A percentile compares a stretch with the other conserved stretches of the same genome.
phyloP scores from a whole-genome alignment of 2,888 invertebrate species.

The Eugnorisma glareosa region DNA sequence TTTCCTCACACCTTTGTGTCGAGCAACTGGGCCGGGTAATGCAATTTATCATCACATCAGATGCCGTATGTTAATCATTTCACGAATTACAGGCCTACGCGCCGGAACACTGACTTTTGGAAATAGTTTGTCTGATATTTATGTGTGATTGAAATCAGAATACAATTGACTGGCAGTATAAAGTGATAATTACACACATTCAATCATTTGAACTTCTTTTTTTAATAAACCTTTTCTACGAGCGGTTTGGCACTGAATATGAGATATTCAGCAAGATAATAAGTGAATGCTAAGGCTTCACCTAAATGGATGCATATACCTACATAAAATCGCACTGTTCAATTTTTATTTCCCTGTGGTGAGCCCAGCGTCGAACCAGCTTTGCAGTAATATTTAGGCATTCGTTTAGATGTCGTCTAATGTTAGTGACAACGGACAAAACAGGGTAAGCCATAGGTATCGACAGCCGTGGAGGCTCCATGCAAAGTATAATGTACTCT shows the following conservation, averaged over 20 bases:
- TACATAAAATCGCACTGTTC: neutral
- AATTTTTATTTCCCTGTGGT: neutral
- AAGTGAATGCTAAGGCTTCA: neutral
- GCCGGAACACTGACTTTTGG: conserved; percentile 42
- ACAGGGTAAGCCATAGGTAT: no score
- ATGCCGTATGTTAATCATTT: conserved; percentile 68
- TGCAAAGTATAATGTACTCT: no score
- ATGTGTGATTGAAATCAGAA: conserved; percentile 19
- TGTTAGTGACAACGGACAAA: neutral
- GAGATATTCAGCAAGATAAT: neutral
- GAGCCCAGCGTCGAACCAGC: neutral
- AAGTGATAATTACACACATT: neutral
- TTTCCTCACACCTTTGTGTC: conserved; percentile 76
- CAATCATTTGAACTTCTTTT: neutral
- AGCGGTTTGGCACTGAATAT: neutral
- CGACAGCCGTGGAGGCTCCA: no score
- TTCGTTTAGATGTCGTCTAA: neutral
- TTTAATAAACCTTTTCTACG: neutral
- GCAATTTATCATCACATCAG: conserved; percentile 75
- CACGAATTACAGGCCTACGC: conserved; percentile 53
- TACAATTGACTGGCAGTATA: neutral
- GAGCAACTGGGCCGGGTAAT: conserved; percentile 75
- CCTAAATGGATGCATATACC: neutral
- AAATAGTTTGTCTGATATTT: conserved; percentile 31
- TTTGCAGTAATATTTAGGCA: neutral